A percentile compares a stretch with the other conserved stretches of the same genome.
phyloP scores from a whole-genome alignment of 2,888 invertebrate genomes.

The Melanargia galathea region DNA sequence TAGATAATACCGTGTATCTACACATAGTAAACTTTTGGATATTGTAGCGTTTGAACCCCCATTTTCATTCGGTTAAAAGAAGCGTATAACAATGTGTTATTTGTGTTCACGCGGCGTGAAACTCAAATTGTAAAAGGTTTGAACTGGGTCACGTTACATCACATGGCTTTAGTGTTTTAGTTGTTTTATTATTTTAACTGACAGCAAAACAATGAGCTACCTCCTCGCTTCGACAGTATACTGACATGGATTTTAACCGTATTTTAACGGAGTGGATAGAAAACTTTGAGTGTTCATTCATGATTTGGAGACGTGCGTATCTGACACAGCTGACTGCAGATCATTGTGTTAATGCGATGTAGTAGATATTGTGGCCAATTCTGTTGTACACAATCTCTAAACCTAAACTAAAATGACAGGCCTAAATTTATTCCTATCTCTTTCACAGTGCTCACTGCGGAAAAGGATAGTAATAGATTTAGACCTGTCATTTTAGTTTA shows the following conservation, averaged over 20 bases:
- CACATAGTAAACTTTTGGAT: slow-evolving; percentile 15
- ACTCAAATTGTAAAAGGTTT: slow-evolving; percentile 26
- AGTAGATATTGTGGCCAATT: too few relatives aligned
- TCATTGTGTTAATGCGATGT: not conserved
- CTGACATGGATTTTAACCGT: not conserved
- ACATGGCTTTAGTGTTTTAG: slow-evolving; percentile 24
- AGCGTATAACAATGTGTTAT: slow-evolving; percentile 25
- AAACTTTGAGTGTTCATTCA: not conserved
- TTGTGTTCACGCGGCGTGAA: slow-evolving; percentile 26
- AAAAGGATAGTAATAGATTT: too few relatives aligned
- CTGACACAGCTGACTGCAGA: not conserved
- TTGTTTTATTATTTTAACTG: slow-evolving; percentile 25
- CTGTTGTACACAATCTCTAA: too few relatives aligned
- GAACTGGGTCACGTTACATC: slow-evolving; percentile 30
- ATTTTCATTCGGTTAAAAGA: slow-evolving; percentile 23
- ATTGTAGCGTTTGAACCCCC: slow-evolving; percentile 21
- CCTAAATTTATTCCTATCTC: too few relatives aligned
- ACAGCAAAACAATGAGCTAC: slow-evolving; percentile 17
- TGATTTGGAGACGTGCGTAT: too few relatives aligned
- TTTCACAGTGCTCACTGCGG: too few relatives aligned
- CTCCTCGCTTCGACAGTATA: slow-evolving; percentile 12
- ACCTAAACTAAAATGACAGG: too few relatives aligned
- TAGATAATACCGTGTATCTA: not conserved
- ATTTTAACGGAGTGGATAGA: not conserved
- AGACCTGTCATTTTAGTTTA: too few relatives aligned